Conservation (phyloP, 2,888 invertebrate genomes). For the Catotricha subobsoleta region DNA sequence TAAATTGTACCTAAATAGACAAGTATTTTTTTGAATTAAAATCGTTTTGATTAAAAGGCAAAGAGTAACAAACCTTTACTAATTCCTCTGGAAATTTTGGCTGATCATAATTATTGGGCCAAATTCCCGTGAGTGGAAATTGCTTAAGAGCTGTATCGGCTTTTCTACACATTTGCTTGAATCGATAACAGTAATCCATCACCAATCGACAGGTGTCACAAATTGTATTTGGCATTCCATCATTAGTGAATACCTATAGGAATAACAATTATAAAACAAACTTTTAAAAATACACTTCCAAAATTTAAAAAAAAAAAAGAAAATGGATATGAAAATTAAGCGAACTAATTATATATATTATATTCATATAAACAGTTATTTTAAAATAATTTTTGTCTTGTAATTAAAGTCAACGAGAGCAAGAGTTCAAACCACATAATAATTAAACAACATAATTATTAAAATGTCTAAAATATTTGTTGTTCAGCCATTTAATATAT, state of each 20-base stretch:
- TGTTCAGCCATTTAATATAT: no score
- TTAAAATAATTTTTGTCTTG: no score
- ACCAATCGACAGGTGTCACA: slow-evolving; percentile 49
- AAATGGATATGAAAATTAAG: no score
- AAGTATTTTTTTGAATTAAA: background rate
- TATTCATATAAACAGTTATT: no score
- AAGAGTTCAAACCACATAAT: no score
- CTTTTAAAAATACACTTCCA: background rate
- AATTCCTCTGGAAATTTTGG: slow-evolving; percentile 29
- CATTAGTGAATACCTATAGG: slow-evolving; percentile 30
- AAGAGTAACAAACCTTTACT: slow-evolving; percentile 22
- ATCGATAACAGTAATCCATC: slow-evolving; percentile 51
- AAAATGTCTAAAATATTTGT: no score
- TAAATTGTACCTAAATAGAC: background rate
- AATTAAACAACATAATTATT: no score
- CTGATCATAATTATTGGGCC: slow-evolving; percentile 32
- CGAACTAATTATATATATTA: no score
- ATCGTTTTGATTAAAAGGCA: background rate
- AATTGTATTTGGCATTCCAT: slow-evolving; percentile 57
- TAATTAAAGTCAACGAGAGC: no score
- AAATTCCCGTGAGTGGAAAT: slow-evolving; percentile 43
- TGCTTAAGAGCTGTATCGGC: slow-evolving; percentile 53
- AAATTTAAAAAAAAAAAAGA: no score
- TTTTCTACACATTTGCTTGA: slow-evolving; percentile 56
- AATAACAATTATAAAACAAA: background rate